Percentiles rank a stretch among this genome's conserved stretches.
Conservation (phyloP, 92 coral and sea anemone genomes). For the Pocillopora grandis region DNA sequence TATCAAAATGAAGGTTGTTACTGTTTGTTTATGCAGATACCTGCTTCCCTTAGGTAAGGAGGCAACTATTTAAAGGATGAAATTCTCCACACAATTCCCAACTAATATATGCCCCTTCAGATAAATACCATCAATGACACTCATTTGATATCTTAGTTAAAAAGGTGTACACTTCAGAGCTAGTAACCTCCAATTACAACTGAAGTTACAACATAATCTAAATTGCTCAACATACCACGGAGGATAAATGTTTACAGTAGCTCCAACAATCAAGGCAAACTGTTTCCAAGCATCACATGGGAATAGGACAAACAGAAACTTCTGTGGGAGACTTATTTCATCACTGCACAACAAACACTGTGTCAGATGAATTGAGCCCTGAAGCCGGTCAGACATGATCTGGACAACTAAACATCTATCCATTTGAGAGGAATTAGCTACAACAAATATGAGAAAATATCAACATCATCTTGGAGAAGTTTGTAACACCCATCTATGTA, state of each 20-base stretch:
- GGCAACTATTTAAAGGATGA: too few relatives aligned
- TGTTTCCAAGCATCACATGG: constrained; percentile 64
- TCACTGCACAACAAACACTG: constrained; percentile 55
- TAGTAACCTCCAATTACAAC: not conserved
- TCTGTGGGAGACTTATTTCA: constrained; percentile 5
- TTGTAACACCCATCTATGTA: too few relatives aligned
- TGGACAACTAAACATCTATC: constrained; percentile 54
- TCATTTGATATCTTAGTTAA: too few relatives aligned
- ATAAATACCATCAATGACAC: too few relatives aligned
- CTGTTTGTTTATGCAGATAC: too few relatives aligned
- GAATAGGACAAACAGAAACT: constrained; percentile 59
- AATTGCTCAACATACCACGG: constrained; percentile 60
- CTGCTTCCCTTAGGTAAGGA: too few relatives aligned
- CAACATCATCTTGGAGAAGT: not conserved
- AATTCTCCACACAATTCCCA: too few relatives aligned
- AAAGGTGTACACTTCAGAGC: too few relatives aligned
- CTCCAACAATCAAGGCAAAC: constrained; percentile 52
- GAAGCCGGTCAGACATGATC: constrained; percentile 46
- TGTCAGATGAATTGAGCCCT: constrained; percentile 65
- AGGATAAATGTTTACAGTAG: constrained; percentile 67
- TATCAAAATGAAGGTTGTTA: too few relatives aligned
- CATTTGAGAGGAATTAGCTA: not conserved
- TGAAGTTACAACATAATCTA: not conserved
- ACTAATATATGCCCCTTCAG: too few relatives aligned
- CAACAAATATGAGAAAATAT: not conserved